These are phyloP conservation scores for Aphelocoma coerulescens DNA, from an alignment of 2,113 vertebrate genomes.

Conservation along the genomic window DNA sequence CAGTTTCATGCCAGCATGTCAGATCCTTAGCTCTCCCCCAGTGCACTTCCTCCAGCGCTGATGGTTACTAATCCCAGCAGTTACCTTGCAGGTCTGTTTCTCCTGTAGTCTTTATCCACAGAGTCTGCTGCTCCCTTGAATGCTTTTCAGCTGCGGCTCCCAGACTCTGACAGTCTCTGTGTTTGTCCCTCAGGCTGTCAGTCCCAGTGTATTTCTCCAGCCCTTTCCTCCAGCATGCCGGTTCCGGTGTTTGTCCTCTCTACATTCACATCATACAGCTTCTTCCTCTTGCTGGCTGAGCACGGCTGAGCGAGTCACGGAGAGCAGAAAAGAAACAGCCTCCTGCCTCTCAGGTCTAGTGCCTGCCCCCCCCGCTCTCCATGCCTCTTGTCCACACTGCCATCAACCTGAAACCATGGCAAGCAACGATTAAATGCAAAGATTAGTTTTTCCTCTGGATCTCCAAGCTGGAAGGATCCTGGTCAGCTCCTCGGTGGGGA, in stretches of 20 bases:
- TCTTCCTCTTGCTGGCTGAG: not conserved
- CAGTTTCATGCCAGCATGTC: not conserved
- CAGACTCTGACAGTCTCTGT: not conserved
- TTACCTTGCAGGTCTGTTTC: not conserved
- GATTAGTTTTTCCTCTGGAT: not conserved
- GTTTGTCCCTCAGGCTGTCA: not conserved
- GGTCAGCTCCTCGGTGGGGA: not conserved
- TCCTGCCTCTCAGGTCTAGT: not conserved
- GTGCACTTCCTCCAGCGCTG: accelerated
- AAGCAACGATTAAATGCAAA: not conserved
- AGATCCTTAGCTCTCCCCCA: not conserved
- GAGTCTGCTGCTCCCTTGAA: not conserved
- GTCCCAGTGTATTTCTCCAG: not conserved
- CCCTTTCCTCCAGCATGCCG: not conserved
- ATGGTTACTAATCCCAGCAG: not conserved
- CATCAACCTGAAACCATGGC: not conserved
- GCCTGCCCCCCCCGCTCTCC: not conserved
- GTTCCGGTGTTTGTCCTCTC: slow-evolving; percentile 46
- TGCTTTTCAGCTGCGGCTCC: not conserved
- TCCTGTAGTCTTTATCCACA: not conserved
- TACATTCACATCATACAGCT: accelerated
- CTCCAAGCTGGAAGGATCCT: not conserved
- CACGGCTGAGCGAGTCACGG: accelerated
- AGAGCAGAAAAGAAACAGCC: not conserved
- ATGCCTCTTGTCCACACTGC: not conserved